Conservation (phyloP, 2,888 invertebrate species). For the Brachyopa scutellaris region DNA sequence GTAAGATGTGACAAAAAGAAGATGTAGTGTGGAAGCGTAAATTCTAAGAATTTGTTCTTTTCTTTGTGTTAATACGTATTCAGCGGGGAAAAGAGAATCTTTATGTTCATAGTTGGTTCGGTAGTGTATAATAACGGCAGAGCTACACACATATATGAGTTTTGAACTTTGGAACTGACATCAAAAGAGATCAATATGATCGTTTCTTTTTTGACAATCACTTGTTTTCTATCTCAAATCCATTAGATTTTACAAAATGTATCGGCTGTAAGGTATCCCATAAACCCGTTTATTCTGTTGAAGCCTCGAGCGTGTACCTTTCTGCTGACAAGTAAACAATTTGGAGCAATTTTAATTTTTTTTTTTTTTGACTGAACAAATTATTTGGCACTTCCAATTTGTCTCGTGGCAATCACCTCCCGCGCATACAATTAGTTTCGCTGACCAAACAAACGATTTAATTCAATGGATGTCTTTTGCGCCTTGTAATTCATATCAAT, state of each 20-base stretch:
- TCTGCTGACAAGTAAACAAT: too few species aligned
- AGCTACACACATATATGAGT: not conserved
- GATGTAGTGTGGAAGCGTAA: not conserved
- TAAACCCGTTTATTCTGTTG: too few species aligned
- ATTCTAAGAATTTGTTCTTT: constrained; percentile 8
- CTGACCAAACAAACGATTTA: constrained; percentile 30
- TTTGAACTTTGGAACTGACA: not conserved
- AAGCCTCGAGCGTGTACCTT: too few species aligned
- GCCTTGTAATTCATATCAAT: constrained; percentile 26
- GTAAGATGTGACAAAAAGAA: not conserved
- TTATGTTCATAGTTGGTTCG: not conserved
- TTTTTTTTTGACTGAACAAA: too few species aligned
- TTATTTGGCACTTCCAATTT: constrained; percentile 3
- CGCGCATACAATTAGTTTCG: not conserved
- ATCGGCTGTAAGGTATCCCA: too few species aligned
- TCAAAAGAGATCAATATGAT: constrained; percentile 5
- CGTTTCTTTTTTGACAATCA: too few species aligned
- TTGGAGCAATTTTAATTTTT: too few species aligned
- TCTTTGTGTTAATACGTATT: constrained; percentile 4
- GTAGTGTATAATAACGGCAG: not conserved
- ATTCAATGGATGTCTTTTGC: constrained; percentile 27
- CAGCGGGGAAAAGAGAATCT: too few species aligned
- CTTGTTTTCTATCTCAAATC: too few species aligned
- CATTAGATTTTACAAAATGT: too few species aligned
- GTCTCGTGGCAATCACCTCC: not conserved